Conservation (phyloP, 2,797 vertebrate genomes). For the Siniperca scherzeri region DNA sequence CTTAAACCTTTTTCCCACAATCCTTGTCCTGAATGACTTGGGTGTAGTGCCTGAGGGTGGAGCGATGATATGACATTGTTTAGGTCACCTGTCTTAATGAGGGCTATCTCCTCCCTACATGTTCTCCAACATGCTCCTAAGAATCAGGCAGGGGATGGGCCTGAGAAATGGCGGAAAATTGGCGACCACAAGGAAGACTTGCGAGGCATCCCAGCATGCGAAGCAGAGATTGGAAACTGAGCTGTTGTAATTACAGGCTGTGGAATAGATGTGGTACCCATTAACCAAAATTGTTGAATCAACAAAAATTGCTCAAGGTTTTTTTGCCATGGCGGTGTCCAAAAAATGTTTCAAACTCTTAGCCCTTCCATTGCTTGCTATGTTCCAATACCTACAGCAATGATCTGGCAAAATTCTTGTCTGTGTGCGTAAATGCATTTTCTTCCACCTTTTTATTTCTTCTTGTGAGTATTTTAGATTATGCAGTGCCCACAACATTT, state of each 20-base stretch:
- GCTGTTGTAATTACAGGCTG: conserved; percentile 92
- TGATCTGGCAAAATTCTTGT: conserved; percentile 79
- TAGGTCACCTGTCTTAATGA: conserved; percentile 84
- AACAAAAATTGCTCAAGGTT: conserved; percentile 89
- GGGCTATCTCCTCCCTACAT: conserved; percentile 69
- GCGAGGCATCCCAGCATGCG: conserved; percentile 85
- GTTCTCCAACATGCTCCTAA: conserved; percentile 73
- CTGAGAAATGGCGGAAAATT: conserved; percentile 88
- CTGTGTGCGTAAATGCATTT: conserved; percentile 70
- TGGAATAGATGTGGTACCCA: conserved; percentile 91
- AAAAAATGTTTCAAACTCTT: conserved; percentile 86
- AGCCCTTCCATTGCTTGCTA: conserved; percentile 83
- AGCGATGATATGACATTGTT: conserved; percentile 68
- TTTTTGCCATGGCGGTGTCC: conserved; percentile 85
- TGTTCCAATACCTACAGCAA: conserved; percentile 88
- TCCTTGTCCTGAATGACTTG: conserved; percentile 56
- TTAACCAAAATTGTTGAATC: conserved; percentile 92
- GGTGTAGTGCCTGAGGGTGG: conserved; percentile 63
- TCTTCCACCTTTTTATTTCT: conserved; percentile 57
- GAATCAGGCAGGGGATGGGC: conserved; percentile 71
- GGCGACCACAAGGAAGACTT: conserved; percentile 84
- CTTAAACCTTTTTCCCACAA: conserved; percentile 75
- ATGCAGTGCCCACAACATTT: conserved; percentile 46
- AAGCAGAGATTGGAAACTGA: conserved; percentile 90
- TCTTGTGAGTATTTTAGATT: conserved; percentile 38